Conservation (phyloP, 2,797 vertebrate species). For the Siniperca scherzeri region DNA sequence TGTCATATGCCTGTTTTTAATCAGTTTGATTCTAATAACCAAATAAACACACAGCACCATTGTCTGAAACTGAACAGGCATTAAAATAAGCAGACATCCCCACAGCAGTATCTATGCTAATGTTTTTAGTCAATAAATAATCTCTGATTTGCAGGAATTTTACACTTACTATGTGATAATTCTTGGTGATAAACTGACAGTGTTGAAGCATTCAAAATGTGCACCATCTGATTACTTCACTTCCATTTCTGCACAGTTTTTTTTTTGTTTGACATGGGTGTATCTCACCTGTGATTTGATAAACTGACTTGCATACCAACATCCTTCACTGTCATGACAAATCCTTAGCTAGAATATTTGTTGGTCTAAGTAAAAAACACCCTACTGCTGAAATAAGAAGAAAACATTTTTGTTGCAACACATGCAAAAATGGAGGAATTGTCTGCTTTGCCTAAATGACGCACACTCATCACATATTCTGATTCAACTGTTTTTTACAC, state of each 20-base stretch:
- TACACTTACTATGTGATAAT: not conserved
- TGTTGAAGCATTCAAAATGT: not conserved
- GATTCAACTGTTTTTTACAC: slow-evolving; percentile 20
- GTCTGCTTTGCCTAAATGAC: not conserved
- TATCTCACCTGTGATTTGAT: slow-evolving; percentile 27
- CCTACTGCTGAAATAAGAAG: not conserved
- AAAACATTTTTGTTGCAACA: not conserved
- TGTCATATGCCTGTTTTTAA: not conserved
- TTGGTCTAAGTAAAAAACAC: not conserved
- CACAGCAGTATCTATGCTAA: not conserved
- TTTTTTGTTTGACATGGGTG: slow-evolving; percentile 7
- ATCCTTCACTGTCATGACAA: not conserved
- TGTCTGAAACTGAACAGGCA: not conserved
- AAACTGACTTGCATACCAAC: not conserved
- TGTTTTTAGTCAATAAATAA: not conserved
- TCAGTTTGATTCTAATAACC: not conserved
- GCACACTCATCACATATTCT: not conserved
- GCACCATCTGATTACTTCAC: not conserved
- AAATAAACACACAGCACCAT: not conserved
- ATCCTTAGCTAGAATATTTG: not conserved
- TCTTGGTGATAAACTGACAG: not conserved
- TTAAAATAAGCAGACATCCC: not conserved
- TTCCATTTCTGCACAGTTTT: not conserved
- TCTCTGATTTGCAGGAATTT: not conserved
- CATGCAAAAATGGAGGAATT: not conserved